phyloP scores from a whole-genome alignment of 2,113 vertebrate species.

The Epinephelus cyanopodus region DNA sequence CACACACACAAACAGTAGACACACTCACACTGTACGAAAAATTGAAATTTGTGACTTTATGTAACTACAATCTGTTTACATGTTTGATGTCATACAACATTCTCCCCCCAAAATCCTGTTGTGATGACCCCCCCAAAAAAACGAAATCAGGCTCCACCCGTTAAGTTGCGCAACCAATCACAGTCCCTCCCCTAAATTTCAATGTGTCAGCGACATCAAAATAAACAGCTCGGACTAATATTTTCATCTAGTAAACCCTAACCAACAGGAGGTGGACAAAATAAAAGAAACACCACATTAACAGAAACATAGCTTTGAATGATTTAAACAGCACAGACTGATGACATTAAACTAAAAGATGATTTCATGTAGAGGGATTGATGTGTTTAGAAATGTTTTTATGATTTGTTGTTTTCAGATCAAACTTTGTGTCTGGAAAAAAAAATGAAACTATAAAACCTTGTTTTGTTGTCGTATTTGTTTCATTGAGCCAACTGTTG shows the following conservation, averaged over 20 bases:
- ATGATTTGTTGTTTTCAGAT: too few relatives aligned
- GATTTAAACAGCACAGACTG: too few relatives aligned
- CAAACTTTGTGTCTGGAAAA: too few relatives aligned
- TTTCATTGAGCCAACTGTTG: too few relatives aligned
- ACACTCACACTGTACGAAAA: neutral
- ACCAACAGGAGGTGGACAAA: neutral
- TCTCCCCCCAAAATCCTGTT: neutral
- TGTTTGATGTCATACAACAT: neutral
- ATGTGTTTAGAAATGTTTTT: too few relatives aligned
- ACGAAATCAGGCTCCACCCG: conserved; percentile 22
- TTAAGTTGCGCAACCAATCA: neutral
- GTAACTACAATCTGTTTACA: neutral
- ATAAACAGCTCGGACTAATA: neutral
- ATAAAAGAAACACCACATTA: neutral
- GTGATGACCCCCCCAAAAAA: neutral
- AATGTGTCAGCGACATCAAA: neutral
- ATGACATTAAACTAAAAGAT: neutral
- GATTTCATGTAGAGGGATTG: too few relatives aligned
- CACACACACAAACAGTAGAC: conserved; percentile 4
- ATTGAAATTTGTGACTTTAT: neutral
- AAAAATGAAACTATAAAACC: too few relatives aligned
- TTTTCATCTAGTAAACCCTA: neutral
- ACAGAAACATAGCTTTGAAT: too few relatives aligned
- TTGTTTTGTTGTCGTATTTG: too few relatives aligned
- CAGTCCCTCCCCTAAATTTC: neutral